A percentile compares a stretch with the other conserved stretches of the same genome.
Conservation (phyloP, 2,797 vertebrate genomes). For the Prunella strophiata region DNA sequence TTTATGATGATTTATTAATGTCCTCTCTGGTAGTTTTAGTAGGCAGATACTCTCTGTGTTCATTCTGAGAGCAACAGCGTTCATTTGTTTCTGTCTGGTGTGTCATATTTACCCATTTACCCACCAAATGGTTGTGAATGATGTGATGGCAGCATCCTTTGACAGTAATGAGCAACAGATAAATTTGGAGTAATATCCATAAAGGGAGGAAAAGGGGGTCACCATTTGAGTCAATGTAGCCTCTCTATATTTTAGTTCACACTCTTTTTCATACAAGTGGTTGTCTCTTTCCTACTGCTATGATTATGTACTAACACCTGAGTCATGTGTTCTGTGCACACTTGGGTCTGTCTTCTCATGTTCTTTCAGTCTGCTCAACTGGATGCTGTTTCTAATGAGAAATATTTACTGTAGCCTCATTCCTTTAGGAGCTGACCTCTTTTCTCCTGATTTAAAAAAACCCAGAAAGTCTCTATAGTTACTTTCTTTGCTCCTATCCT, state of each 20-base stretch:
- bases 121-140: background rate
- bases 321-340: background rate
- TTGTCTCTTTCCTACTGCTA: background rate
- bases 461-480: background rate
- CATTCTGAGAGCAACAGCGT: accelerated
- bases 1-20: background rate
- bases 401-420: background rate
- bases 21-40: background rate
- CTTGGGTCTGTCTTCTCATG: background rate
- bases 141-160: background rate
- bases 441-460: background rate
- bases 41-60: background rate
- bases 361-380: background rate
- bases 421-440: background rate
- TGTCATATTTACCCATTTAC: background rate
- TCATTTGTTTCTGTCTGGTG: background rate
- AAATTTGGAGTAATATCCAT: background rate
- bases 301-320: background rate
- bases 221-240: background rate
- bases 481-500: background rate
- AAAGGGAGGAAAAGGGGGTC: background rate
- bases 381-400: background rate
- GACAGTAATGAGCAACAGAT: background rate
- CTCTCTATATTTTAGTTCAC: background rate
- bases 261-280: background rate